These are phyloP conservation scores for Tachuris rubrigastra DNA, from an alignment of 2,113 vertebrate genomes.

Conservation along the genomic window DNA sequence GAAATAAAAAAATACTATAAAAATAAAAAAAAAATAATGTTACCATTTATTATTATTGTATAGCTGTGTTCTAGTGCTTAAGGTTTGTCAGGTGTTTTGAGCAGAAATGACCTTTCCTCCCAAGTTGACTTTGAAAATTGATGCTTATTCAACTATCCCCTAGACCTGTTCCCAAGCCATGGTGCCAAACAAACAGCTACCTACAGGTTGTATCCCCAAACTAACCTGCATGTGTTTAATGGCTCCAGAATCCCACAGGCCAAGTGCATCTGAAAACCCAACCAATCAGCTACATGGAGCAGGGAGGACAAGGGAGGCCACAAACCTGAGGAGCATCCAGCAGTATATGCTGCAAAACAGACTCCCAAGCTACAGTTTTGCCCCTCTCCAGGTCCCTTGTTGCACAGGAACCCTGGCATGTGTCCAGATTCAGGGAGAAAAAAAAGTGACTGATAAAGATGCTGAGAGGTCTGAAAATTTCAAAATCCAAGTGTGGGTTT, in stretches of 20 bases:
- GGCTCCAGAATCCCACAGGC: background rate
- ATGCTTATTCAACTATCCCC: fast-evolving
- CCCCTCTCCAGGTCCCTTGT: background rate
- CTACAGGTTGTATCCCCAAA: background rate
- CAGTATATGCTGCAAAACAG: background rate
- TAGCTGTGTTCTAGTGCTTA: background rate
- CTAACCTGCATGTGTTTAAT: background rate
- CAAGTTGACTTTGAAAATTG: background rate
- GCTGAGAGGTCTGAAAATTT: background rate
- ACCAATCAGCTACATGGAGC: background rate
- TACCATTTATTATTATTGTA: background rate
- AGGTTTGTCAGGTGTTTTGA: background rate
- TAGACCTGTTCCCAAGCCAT: background rate
- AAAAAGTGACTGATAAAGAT: background rate
- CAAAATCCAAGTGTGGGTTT: background rate
- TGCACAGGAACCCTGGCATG: background rate
- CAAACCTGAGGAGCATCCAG: background rate
- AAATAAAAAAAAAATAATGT: background rate
- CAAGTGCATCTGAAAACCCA: background rate
- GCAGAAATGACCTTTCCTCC: background rate
- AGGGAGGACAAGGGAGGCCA: background rate
- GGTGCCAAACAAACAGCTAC: background rate
- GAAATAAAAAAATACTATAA: background rate
- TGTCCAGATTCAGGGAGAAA: background rate
- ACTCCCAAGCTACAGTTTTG: background rate